These are phyloP conservation scores for Epizoanthus rinbou DNA, from an alignment of 92 coral and sea anemone genomes.

Conservation along the genomic window DNA sequence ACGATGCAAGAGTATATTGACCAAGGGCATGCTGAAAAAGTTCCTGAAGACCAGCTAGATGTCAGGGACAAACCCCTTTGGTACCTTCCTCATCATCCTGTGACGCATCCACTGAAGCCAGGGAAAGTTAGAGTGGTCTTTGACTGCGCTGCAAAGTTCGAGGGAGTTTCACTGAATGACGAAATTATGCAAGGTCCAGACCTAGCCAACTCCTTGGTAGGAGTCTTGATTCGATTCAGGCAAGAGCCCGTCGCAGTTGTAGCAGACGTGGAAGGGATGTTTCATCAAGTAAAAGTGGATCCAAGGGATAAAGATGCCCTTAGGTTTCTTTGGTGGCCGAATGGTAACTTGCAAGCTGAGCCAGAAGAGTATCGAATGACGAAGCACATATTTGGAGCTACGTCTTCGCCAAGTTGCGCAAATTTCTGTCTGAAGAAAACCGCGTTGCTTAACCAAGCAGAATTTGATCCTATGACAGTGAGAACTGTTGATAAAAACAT, in stretches of 20 bases:
- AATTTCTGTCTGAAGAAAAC: conserved; percentile 47
- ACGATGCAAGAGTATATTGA: conserved; percentile 40
- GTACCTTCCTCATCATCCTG: conserved; percentile 54
- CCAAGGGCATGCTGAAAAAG: conserved; percentile 27
- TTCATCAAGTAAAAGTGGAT: conserved; percentile 55
- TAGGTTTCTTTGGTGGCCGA: conserved; percentile 59
- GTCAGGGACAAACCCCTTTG: conserved; percentile 29
- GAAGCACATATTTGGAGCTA: conserved; percentile 54
- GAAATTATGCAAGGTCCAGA: conserved; percentile 42
- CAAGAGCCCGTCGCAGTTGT: conserved; percentile 45
- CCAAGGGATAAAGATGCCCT: conserved; percentile 52
- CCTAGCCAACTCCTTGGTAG: conserved; percentile 31
- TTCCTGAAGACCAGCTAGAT: conserved; percentile 27
- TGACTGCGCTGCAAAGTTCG: conserved; percentile 42
- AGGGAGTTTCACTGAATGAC: conserved; percentile 27
- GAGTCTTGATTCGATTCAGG: conserved; percentile 45
- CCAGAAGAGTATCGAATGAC: conserved; percentile 59
- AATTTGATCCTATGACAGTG: conserved; percentile 21
- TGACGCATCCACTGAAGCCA: conserved; percentile 44
- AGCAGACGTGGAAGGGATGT: conserved; percentile 58
- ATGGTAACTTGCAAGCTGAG: conserved; percentile 43
- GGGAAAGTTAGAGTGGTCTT: conserved; percentile 44
- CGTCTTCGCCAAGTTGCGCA: conserved; percentile 52
- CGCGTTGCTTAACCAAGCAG: conserved; percentile 31
- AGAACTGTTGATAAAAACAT: conserved; percentile 47